phyloP scores from a whole-genome alignment of 2,113 vertebrate genomes.

The Caranx melampygus region DNA sequence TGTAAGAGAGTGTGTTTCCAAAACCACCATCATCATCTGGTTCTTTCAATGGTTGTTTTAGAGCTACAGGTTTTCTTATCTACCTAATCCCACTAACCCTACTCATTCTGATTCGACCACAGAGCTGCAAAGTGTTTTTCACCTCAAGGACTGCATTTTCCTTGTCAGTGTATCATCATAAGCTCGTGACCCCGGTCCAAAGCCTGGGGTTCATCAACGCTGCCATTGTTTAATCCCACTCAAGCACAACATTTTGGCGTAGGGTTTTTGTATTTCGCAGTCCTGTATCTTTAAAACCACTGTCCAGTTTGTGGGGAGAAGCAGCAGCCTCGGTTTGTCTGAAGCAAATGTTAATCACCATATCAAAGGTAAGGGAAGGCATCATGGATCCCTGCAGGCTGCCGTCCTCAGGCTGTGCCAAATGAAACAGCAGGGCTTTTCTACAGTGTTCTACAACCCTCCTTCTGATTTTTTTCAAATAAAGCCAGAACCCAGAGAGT shows the following conservation, averaged over 20 bases:
- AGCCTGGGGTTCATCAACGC: constrained; percentile 30
- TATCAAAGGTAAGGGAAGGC: constrained; percentile 73
- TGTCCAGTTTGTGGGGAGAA: constrained; percentile 1
- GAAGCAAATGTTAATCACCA: constrained; percentile 73
- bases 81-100: too few species aligned
- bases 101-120: constrained; percentile 9
- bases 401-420: constrained; percentile 42
- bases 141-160: neutral
- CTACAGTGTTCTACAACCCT: constrained; percentile 38
- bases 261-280: neutral
- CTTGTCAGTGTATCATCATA: constrained; percentile 5
- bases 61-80: too few species aligned
- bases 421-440: constrained; percentile 52
- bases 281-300: neutral
- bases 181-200: constrained; percentile 14
- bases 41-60: neutral
- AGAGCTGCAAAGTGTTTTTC: neutral
- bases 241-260: neutral
- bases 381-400: constrained; percentile 44
- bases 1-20: too few species aligned
- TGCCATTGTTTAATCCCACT: neutral
- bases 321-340: constrained; percentile 27
- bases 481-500: constrained; percentile 46
- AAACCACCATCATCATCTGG: too few species aligned
- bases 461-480: constrained; percentile 24